These are phyloP conservation scores for Linyphia triangularis DNA, from an alignment of 2,888 invertebrate species.

Conservation along the genomic window DNA sequence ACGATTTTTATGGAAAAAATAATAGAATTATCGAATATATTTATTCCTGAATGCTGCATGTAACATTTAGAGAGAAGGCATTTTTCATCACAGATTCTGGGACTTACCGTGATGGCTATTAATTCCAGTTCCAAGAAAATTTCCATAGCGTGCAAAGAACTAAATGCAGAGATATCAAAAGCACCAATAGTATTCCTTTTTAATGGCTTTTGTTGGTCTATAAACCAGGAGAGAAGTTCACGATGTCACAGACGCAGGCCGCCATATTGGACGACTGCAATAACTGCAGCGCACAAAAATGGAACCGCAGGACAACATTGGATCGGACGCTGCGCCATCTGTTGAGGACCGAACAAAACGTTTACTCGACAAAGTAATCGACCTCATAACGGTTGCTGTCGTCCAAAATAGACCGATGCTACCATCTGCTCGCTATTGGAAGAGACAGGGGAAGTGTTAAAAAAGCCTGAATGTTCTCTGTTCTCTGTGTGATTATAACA, in stretches of 20 bases:
- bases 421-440: constrained; percentile 29
- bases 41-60: neutral
- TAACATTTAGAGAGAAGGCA: neutral
- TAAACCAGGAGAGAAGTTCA: constrained; percentile 54
- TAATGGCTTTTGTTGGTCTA: constrained; percentile 44
- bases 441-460: neutral
- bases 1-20: neutral
- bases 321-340: constrained; percentile 49
- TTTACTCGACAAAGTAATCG: constrained; percentile 15
- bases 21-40: neutral
- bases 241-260: constrained; percentile 67
- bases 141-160: constrained; percentile 47
- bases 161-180: constrained; percentile 28
- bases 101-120: constrained; percentile 45
- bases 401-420: constrained; percentile 22
- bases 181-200: constrained; percentile 52
- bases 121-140: constrained; percentile 57
- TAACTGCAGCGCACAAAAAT: constrained; percentile 67
- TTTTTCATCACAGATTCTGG: neutral
- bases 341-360: neutral
- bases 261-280: constrained; percentile 74
- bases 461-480: neutral
- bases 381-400: constrained; percentile 25
- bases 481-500: neutral
- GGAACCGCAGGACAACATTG: constrained; percentile 64